Evolutionary conservation across 1,140 invertebrate species (phyloP).

Genomic region (Triops cancriformis): DNA sequence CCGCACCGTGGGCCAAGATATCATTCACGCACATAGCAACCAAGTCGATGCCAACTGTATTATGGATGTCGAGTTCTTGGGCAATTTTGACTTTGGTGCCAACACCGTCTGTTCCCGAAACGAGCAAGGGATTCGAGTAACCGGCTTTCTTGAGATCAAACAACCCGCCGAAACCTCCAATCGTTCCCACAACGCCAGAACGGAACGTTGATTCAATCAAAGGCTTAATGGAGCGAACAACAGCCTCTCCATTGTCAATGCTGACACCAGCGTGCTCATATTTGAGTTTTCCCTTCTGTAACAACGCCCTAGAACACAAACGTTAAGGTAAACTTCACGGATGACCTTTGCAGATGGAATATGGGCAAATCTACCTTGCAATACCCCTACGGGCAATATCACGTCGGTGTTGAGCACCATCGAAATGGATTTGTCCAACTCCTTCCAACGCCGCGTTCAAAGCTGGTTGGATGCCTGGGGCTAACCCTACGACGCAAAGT

Average conservation of each 20-base stretch:
- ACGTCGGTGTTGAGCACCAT: constrained; percentile 71
- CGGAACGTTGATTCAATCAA: constrained; percentile 56
- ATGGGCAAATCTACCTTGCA: constrained; percentile 51
- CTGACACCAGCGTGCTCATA: constrained; percentile 90
- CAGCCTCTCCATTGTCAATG: constrained; percentile 77
- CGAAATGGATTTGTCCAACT: constrained; percentile 64
- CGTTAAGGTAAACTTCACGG: background rate
- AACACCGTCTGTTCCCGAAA: constrained; percentile 92
- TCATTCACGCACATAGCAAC: constrained; percentile 99
- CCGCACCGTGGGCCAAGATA: constrained; percentile 85
- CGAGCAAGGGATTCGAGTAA: constrained; percentile 72
- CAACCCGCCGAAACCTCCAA: constrained; percentile 89
- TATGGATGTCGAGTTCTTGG: constrained; percentile 63
- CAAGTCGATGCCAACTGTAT: constrained; percentile 85
- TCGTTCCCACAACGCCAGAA: constrained; percentile 61
- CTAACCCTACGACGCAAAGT: constrained; percentile 65
- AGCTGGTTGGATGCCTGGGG: constrained; percentile 56
- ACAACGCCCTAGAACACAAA: constrained; percentile 34
- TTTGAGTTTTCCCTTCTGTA: constrained; percentile 53
- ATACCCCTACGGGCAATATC: constrained; percentile 86
- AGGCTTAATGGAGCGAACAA: constrained; percentile 77
- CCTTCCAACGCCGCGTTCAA: constrained; percentile 59
- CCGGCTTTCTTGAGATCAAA: constrained; percentile 65
- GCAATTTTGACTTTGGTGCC: constrained; percentile 94
- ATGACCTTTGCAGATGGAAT: background rate